Evolutionary conservation across 1,140 invertebrate genomes (phyloP), one percentile per base, ranked within the genome.

Genomic region (Conus ventricosus): DNA sequence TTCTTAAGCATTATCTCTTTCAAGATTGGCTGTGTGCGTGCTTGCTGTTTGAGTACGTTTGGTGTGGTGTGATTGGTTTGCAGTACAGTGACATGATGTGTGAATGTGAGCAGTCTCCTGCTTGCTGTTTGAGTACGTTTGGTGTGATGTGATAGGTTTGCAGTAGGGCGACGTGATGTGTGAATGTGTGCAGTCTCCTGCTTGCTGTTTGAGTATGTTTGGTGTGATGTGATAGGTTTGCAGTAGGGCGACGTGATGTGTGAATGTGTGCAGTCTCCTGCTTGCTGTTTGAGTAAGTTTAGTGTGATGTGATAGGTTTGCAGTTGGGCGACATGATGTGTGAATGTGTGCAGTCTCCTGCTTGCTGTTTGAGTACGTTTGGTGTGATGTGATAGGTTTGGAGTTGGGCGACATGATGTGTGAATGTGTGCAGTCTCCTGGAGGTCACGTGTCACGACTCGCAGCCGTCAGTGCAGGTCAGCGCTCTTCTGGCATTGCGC

Each of bases 371-470:
- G 39, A n/a, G 57, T 7, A 6, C 39, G 25, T 60, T 10, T 54
- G 25, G 53, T 71, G 23, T 53, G 51, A 5, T 27, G 57, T 80
- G 10, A 3, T 39, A 39, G 39, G 39, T 39, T 39, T 39, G 3
- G 0, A 39, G 39, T 39, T 1, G 39, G 39, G 39, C 3, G 39
- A 39, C 63, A 53, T 71, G n/a, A 10, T 27, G 55, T 86, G 75
- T 75, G 57, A 11, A 15, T 85, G 87, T 85, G 88, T 90, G 53
- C 88, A 95, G 94, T 78, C 83, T 95, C 25, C 88, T 95, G 80
- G 94, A 95, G 63, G 57, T 93, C 20, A 92, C 93, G 4, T 94
- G 93, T 84, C 90, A 92, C 87, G 94, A 95, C 84, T 92, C 89
- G 7, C 92, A 94, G 63, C 88, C 92, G 13, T 81, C 81, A 81